Conservation (phyloP, 2,113 vertebrate genomes). For the Hymenochirus boettgeri region DNA sequence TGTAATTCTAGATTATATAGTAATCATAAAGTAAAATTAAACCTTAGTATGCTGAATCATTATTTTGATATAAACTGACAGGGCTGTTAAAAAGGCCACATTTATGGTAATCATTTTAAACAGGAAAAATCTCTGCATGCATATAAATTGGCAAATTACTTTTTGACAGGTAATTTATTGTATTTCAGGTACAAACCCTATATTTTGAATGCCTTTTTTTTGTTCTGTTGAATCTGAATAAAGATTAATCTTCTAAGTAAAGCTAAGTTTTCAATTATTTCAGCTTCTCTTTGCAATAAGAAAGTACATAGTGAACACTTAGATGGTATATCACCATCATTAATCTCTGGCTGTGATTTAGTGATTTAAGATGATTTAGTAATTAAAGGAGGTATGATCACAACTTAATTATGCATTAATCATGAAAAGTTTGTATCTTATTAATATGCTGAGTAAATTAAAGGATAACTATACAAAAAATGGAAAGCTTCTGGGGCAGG, state of each 20-base stretch:
- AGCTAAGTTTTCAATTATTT: constrained; percentile 2
- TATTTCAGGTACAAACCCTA: constrained; percentile 4
- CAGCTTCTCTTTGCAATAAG: neutral
- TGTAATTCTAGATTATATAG: too few species aligned
- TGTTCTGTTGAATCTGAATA: neutral
- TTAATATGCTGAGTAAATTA: too few species aligned
- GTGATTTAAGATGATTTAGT: too few species aligned
- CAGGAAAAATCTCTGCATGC: neutral
- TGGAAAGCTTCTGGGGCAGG: too few species aligned
- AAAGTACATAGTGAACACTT: neutral
- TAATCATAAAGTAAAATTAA: too few species aligned
- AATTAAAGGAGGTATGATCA: too few species aligned
- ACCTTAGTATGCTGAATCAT: neutral
- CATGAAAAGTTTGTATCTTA: too few species aligned
- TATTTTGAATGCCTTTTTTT: constrained; percentile 3
- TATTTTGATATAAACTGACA: constrained; percentile 2
- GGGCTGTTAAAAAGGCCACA: neutral
- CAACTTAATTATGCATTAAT: too few species aligned
- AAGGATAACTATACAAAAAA: too few species aligned
- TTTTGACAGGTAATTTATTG: constrained; percentile 12
- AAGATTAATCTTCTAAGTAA: constrained; percentile 9
- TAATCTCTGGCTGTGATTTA: too few species aligned
- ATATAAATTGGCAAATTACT: constrained; percentile 11
- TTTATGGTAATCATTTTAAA: constrained; percentile 9
- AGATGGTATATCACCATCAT: too few species aligned